These are phyloP conservation scores for Hirtodrosophila confusa DNA, from an alignment of 2,888 invertebrate species.

Conservation along the genomic window DNA sequence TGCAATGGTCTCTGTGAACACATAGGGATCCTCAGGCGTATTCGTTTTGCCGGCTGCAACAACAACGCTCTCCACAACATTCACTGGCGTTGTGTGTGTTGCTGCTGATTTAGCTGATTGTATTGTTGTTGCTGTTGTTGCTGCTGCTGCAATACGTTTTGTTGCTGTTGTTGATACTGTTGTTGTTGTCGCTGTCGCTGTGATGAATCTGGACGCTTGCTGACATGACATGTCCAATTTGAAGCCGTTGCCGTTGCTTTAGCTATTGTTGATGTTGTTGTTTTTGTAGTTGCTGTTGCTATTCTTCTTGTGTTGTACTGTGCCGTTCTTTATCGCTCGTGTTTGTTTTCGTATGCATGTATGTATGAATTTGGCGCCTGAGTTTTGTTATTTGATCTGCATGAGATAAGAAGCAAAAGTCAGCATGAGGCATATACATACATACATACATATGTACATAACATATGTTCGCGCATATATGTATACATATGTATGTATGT, in stretches of 20 bases:
- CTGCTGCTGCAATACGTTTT: conserved; percentile 46
- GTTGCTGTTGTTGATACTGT: conserved; percentile 33
- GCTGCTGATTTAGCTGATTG: conserved; percentile 23
- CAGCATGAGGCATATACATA: conserved; percentile 15
- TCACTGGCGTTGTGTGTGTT: conserved; percentile 37
- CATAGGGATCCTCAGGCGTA: conserved; percentile 84
- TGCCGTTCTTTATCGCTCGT: conserved; percentile 11
- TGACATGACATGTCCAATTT: conserved; percentile 85
- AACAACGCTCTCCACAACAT: conserved; percentile 49
- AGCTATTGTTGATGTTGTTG: conserved; percentile 20
- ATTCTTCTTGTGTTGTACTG: conserved; percentile 10
- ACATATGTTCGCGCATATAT: too few species aligned
- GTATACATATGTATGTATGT: too few species aligned
- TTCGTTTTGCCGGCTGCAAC: conserved; percentile 62
- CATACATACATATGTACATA: too few species aligned
- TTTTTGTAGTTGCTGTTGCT: conserved; percentile 20
- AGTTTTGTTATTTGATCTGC: conserved; percentile 66
- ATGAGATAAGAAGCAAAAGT: conserved; percentile 31
- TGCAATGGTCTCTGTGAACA: conserved; percentile 84
- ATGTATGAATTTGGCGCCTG: conserved; percentile 23
- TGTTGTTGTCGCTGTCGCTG: conserved; percentile 61
- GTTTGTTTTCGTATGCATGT: conserved; percentile 15
- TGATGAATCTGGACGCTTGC: conserved; percentile 82
- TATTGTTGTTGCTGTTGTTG: conserved; percentile 39
- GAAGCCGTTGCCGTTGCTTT: conserved; percentile 60